Evolutionary conservation across 2,888 invertebrate genomes (phyloP).

Genomic region (Ophioninae sp.): DNA sequence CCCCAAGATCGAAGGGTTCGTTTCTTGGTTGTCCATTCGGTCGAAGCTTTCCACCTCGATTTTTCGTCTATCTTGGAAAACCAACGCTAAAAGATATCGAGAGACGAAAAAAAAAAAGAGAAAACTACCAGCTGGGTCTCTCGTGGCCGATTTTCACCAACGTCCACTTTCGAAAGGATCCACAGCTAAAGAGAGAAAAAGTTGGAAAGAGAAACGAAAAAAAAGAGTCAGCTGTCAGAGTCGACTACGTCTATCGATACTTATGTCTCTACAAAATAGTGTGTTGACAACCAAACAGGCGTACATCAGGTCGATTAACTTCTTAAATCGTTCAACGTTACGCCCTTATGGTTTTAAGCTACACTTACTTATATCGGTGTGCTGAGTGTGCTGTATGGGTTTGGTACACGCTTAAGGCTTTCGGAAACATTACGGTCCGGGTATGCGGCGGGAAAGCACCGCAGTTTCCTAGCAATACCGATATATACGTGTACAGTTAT

Average conservation of each 20-base stretch:
- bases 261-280: conserved; percentile 6
- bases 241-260: conserved; percentile 2
- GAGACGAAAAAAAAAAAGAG: not conserved
- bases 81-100: not conserved
- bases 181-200: conserved; percentile 8
- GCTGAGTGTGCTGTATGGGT: conserved; percentile 9
- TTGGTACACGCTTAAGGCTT: conserved; percentile 35
- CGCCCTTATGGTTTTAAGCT: conserved; percentile 10
- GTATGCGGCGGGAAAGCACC: conserved; percentile 37
- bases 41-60: conserved; percentile 30
- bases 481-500: too few species aligned
- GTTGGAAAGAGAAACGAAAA: conserved; percentile 1
- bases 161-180: conserved; percentile 40
- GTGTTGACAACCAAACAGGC: conserved; percentile 8
- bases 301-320: not conserved
- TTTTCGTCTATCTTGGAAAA: conserved; percentile 21
- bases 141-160: conserved; percentile 49
- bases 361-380: not conserved
- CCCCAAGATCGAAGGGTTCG: conserved; percentile 15
- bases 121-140: conserved; percentile 43
- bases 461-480: conserved; percentile 30
- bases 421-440: conserved; percentile 47
- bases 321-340: not conserved
- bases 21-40: conserved; percentile 15
- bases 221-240: conserved; percentile 13